Evolutionary conservation across 1,140 invertebrate species (phyloP).

Genomic region (Philopotamus ludificatus): DNA sequence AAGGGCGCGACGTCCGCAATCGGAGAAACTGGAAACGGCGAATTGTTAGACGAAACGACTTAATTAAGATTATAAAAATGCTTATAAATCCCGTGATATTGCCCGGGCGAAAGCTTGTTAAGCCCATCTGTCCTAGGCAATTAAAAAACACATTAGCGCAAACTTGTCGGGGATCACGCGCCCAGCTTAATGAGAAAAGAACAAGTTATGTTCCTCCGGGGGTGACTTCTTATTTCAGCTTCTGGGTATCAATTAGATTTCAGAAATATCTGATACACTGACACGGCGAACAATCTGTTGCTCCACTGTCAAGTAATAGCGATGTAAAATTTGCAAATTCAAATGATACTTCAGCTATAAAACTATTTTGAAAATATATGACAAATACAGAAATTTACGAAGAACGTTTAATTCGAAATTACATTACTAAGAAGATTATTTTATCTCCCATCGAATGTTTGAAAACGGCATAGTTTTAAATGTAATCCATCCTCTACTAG

Average conservation of each 20-base stretch:
- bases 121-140: constrained; percentile 41
- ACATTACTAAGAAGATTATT: no score
- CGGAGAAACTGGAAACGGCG: constrained; percentile 28
- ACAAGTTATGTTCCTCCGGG: constrained; percentile 31
- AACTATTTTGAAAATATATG: no score
- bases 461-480: no score
- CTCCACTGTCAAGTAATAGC: no score
- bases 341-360: no score
- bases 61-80: constrained; percentile 42
- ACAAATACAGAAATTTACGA: no score
- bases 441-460: no score
- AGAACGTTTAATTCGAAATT: no score
- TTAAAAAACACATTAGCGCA: constrained; percentile 38
- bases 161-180: constrained; percentile 32
- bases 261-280: background rate
- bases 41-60: constrained; percentile 30
- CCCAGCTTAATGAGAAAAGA: constrained; percentile 36
- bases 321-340: no score
- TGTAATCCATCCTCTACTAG: no score
- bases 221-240: background rate
- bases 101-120: constrained; percentile 27
- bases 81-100: constrained; percentile 37
- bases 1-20: constrained; percentile 20
- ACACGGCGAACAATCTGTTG: no score
- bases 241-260: background rate